phyloP scores from a whole-genome alignment of 35 echinoderm and acorn worm genomes.

The Heliocidaris erythrogramma region DNA sequence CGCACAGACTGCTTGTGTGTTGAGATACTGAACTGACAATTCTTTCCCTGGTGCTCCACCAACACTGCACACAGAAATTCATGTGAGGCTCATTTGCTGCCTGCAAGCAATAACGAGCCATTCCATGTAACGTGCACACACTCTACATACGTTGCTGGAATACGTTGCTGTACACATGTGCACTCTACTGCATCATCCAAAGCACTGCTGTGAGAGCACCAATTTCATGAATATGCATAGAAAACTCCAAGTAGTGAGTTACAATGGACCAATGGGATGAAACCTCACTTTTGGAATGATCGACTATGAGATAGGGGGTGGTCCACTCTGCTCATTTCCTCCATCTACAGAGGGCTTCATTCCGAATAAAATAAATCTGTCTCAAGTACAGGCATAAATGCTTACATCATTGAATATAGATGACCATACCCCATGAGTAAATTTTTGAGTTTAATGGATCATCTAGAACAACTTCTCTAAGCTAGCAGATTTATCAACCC shows the following conservation, averaged over 20 bases:
- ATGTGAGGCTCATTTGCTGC: not conserved
- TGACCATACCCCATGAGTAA: not conserved
- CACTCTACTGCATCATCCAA: not conserved
- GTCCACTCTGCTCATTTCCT: not conserved
- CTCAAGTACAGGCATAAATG: not conserved
- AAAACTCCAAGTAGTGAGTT: constrained; percentile 25
- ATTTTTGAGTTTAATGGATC: not conserved
- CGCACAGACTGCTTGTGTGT: not conserved
- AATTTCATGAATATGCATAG: constrained; percentile 33
- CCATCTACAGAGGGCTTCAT: not conserved
- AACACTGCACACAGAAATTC: constrained; percentile 11
- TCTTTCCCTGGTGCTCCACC: not conserved
- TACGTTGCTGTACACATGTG: not conserved
- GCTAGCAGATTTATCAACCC: not conserved
- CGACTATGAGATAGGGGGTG: not conserved
- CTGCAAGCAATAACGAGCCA: not conserved
- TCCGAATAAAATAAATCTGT: not conserved
- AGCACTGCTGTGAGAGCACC: not conserved
- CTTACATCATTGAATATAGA: not conserved
- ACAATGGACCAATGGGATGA: constrained; percentile 29
- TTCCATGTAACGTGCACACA: not conserved
- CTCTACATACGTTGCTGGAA: not conserved
- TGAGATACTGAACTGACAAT: not conserved
- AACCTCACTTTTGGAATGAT: not conserved
- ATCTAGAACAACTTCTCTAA: not conserved